These are phyloP conservation scores for Herminia tarsipennalis DNA, from an alignment of 2,888 invertebrate genomes.

Conservation along the genomic window DNA sequence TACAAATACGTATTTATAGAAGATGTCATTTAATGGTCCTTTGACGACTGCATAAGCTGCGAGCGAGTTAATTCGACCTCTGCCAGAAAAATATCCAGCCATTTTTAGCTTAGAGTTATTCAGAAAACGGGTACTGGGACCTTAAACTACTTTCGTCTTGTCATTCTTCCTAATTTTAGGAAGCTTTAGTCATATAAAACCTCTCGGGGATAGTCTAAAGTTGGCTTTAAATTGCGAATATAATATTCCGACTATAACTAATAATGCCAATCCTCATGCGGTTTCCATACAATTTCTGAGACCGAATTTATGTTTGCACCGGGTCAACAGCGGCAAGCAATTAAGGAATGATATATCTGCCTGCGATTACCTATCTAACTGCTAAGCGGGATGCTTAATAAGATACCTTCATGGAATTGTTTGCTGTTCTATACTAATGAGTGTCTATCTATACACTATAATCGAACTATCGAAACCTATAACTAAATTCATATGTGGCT, in stretches of 20 bases:
- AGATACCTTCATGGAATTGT: background rate
- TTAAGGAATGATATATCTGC: conserved; percentile 9
- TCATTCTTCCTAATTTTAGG: too few relatives aligned
- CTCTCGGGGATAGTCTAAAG: background rate
- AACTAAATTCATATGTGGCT: too few relatives aligned
- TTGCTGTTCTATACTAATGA: background rate
- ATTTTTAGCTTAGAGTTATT: too few relatives aligned
- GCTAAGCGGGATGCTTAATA: background rate
- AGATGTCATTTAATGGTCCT: conserved; percentile 4
- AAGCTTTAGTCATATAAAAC: background rate
- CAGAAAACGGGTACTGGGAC: too few relatives aligned
- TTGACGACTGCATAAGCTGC: background rate
- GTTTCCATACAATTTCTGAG: conserved; percentile 13
- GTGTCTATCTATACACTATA: too few relatives aligned
- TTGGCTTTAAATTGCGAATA: conserved; percentile 9
- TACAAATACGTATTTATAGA: conserved; percentile 30
- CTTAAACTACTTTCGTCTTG: too few relatives aligned
- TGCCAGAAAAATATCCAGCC: too few relatives aligned
- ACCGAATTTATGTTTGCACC: conserved; percentile 14
- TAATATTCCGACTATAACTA: conserved; percentile 9
- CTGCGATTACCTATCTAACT: background rate
- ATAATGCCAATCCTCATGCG: conserved; percentile 9
- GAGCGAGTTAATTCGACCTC: background rate
- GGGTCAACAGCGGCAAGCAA: conserved; percentile 13
- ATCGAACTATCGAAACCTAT: too few relatives aligned